Evolutionary conservation across 2,888 invertebrate genomes (phyloP).

Genomic region (Lysandra coridon): DNA sequence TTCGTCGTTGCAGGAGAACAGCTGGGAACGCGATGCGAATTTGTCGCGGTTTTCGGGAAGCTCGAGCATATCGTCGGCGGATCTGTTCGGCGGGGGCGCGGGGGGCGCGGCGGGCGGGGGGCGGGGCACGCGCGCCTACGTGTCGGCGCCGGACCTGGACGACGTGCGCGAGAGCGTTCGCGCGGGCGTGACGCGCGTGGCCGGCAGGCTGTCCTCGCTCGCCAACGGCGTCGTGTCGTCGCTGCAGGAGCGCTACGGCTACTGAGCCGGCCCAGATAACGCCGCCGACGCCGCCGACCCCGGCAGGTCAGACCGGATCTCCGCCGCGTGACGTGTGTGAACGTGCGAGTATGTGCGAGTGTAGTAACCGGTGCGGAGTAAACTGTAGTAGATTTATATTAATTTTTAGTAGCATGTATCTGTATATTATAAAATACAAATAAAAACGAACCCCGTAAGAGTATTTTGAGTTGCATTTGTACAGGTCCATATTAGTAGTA

Average conservation of each 20-base stretch:
- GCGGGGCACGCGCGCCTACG: conserved; percentile 51
- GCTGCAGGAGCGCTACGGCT: conserved; percentile 89
- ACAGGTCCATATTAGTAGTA: conserved; percentile 27
- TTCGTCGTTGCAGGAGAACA: conserved; percentile 58
- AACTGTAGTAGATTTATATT: neutral
- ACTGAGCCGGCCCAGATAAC: conserved; percentile 62
- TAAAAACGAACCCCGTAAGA: neutral
- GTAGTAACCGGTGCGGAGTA: neutral
- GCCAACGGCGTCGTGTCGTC: conserved; percentile 97
- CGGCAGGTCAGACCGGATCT: neutral
- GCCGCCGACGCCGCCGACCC: no score
- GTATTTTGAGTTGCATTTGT: conserved; percentile 17
- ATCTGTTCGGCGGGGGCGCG: conserved; percentile 88
- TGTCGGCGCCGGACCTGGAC: conserved; percentile 89
- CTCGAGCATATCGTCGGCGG: conserved; percentile 96
- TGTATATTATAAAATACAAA: neutral
- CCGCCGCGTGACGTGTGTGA: neutral
- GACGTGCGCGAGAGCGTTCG: conserved; percentile 98
- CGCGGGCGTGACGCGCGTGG: conserved; percentile 96
- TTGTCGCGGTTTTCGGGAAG: conserved; percentile 94
- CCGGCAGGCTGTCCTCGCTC: conserved; percentile 96
- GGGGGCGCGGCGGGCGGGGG: conserved; percentile 37
- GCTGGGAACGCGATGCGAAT: conserved; percentile 76
- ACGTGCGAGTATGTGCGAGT: neutral
- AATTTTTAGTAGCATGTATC: neutral